Base-by-base conservation (phyloP, 1,140 invertebrate genomes). In the Temnothorax longispinosus region DNA sequence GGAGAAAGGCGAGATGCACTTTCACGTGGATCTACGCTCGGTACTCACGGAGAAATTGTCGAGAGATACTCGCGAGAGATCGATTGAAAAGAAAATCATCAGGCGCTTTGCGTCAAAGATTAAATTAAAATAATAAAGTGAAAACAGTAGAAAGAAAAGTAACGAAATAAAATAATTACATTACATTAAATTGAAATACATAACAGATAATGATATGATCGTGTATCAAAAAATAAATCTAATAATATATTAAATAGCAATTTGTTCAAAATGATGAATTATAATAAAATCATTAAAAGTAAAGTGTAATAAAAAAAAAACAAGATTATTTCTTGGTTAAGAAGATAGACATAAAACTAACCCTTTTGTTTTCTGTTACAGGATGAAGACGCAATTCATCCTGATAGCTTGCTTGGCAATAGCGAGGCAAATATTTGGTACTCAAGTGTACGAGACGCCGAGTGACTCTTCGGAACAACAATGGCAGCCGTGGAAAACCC, bases 331-430 rank as follows among this genome's bases (percentile, higher is more conserved):
- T 62, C 0, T 32, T 60, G 15, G 15, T 80, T 1, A 54, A n/a
- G 67, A 75, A 69, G 75, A 41, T 13, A 62, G 21, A 56, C 47
- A n/a, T 27, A 67, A 71, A 54, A 62, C 47, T 88, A 27, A 27
- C 18, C 7, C 18, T 47, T 15, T n/a, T 32, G 5, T 18, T 58
- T 72, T 60, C 64, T 62, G 80, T 90, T 91, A 54, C 65, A 94
- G 93, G 71, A 93, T 92, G 82, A 94, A 89, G 87, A 90, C 92
- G 89, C 93, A 92, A 90, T 76, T 91, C 41, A 77, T 93, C 72
- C 75, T 94, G 76, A 60, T 93, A 75, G 76, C 92, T 75, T 84
- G 80, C 80, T 84, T 84, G 75, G 87, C 91, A 64, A 85, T 94
- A 60, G 35, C 87, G 65, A 75, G 87, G 52, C 91, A 93, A 85